Evolutionary conservation across 1,140 invertebrate species (phyloP).

Genomic region (Bombus waltoni): DNA sequence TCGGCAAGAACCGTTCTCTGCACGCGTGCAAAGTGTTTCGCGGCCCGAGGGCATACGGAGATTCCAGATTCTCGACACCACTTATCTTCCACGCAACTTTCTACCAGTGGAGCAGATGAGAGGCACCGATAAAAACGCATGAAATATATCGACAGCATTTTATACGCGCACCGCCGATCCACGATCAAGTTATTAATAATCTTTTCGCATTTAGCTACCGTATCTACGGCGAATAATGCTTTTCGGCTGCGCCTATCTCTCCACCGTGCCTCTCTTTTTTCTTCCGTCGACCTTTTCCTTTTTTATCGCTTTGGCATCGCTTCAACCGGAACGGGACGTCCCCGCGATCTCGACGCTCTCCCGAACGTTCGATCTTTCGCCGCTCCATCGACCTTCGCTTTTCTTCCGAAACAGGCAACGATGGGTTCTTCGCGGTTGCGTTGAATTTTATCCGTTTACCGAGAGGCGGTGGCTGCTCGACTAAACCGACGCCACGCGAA

Average conservation of each 20-base stretch:
- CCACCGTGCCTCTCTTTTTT: too few relatives aligned
- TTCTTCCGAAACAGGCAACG: neutral
- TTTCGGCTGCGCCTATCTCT: constrained; percentile 33
- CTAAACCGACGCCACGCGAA: neutral
- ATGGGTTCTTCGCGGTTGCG: neutral
- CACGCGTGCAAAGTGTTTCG: constrained; percentile 70
- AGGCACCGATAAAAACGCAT: constrained; percentile 69
- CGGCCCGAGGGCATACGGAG: constrained; percentile 61
- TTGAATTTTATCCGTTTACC: neutral
- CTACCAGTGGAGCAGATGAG: constrained; percentile 70
- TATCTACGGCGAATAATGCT: constrained; percentile 51
- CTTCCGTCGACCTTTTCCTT: too few relatives aligned
- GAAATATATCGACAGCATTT: constrained; percentile 69
- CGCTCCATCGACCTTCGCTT: neutral
- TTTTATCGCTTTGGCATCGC: too few relatives aligned
- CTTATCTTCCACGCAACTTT: constrained; percentile 70
- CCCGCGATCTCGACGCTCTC: too few relatives aligned
- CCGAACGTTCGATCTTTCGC: neutral
- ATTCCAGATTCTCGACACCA: constrained; percentile 72
- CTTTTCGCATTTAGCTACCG: constrained; percentile 65
- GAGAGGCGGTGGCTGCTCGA: neutral
- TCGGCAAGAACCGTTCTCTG: constrained; percentile 64
- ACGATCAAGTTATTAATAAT: constrained; percentile 70
- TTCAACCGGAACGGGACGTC: too few relatives aligned
- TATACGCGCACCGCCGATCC: constrained; percentile 55